phyloP scores from a whole-genome alignment of 2,888 invertebrate species.

The Molanna angustata region DNA sequence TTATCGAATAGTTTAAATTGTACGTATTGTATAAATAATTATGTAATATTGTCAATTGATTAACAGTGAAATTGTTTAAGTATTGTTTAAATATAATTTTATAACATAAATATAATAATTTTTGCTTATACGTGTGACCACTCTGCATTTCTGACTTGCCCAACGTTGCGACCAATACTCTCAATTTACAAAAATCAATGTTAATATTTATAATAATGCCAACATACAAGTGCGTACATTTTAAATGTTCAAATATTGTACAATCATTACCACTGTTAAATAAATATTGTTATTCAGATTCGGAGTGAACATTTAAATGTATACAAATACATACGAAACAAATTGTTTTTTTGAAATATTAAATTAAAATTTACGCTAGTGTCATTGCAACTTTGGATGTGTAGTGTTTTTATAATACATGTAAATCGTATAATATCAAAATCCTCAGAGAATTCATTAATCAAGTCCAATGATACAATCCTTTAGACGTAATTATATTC shows the following conservation, averaged over 20 bases:
- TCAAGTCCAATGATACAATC: too few species aligned
- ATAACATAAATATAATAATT: conserved; percentile 1
- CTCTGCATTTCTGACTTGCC: conserved; percentile 25
- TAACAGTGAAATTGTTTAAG: conserved; percentile 12
- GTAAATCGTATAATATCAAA: too few species aligned
- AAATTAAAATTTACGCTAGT: conserved; percentile 21
- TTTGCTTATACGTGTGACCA: conserved; percentile 5
- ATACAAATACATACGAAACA: conserved; percentile 27
- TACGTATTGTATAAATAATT: conserved; percentile 19
- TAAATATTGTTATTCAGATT: conserved; percentile 17
- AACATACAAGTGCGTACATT: conserved; percentile 28
- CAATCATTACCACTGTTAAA: conserved; percentile 29
- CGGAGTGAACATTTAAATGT: conserved; percentile 11
- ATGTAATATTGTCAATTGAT: conserved; percentile 18
- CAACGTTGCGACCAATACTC: conserved; percentile 31
- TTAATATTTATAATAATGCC: conserved; percentile 20
- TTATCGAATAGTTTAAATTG: conserved; percentile 19
- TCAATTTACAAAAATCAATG: conserved; percentile 29
- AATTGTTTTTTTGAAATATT: conserved; percentile 20
- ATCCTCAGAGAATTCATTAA: too few species aligned
- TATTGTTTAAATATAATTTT: conserved; percentile 18
- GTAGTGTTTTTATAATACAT: conserved; percentile 30
- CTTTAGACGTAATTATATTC: too few species aligned
- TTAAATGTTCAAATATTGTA: conserved; percentile 33
- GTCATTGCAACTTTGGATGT: conserved; percentile 26